These are phyloP conservation scores for Stenchaetothrips biformis DNA, from an alignment of 2,888 invertebrate species.

Conservation along the genomic window DNA sequence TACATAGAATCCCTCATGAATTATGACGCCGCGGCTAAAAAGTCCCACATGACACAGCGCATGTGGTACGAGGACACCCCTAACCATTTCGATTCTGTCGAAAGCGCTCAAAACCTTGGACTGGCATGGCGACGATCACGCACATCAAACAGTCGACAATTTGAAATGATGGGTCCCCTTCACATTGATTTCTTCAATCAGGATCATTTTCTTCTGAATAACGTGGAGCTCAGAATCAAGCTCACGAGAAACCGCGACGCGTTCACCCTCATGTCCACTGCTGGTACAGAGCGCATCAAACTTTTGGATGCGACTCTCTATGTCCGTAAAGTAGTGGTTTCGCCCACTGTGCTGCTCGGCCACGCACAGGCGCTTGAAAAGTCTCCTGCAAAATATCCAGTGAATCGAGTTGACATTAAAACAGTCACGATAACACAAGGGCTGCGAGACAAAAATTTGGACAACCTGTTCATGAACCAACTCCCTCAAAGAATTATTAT, in stretches of 20 bases:
- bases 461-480: neutral
- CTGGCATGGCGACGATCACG: neutral
- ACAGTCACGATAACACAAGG: neutral
- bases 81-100: neutral
- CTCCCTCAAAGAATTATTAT: neutral
- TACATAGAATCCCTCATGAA: neutral
- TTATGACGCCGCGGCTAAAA: neutral
- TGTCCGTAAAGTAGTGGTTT: neutral
- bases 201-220: neutral
- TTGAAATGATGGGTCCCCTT: neutral
- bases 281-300: no score
- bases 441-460: neutral
- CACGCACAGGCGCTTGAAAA: neutral
- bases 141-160: neutral
- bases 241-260: neutral
- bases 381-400: neutral
- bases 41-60: neutral
- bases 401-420: neutral
- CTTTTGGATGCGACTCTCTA: neutral
- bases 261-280: no score
- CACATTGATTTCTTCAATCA: neutral
- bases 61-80: neutral
- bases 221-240: neutral
- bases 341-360: neutral
- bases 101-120: neutral